Evolutionary conservation across 2,888 invertebrate genomes (phyloP), one percentile per base, ranked within the genome.

Genomic region (Drosophila subsilvestris): DNA sequence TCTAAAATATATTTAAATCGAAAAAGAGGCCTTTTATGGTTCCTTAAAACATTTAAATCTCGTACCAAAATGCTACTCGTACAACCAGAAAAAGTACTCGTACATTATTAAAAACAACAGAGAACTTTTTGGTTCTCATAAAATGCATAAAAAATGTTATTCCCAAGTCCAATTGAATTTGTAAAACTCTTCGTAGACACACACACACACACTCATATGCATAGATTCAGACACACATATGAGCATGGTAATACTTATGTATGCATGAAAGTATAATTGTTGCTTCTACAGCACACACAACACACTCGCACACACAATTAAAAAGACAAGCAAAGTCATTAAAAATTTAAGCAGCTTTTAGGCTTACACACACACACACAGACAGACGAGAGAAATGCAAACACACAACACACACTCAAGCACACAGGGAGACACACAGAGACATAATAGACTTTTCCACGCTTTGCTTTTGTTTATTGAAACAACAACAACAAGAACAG

Each of bases 281-380:
- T 50, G 60, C 57, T 57, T 25, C 69, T 69, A 17, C 47, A 29
- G 48, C n/a, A 56, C 14, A 27, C 17, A 27, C 57, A 32, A 32
- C 68, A 37, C 70, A 62, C n/a, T n/a, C n/a, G n/a, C 59, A 66
- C 70, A 75, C 70, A 88, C 85, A 87, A 88, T 88, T 87, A 88
- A 88, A 85, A 88, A 85, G 74, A 87, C 85, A 85, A 85, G 88
- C 86, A 89, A 84, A 83, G 85, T 82, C 87, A 85, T 85, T 89
- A 85, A 88, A 85, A 89, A 85, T 89, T 70, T 89, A 85, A 85
- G 85, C 89, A 85, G 85, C 85, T 85, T 88, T 85, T 88, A 73
- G 88, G 88, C 89, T 85, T 85, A 87, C 78, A 37, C 63, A 68
- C 37, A n/a, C 14, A 6, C 37, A 37, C 14, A 14, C 6, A 1